A percentile compares a stretch with the other conserved stretches of the same genome.
Evolutionary conservation across 2,113 vertebrate species (phyloP).

Genomic region (Labrus mixtus): DNA sequence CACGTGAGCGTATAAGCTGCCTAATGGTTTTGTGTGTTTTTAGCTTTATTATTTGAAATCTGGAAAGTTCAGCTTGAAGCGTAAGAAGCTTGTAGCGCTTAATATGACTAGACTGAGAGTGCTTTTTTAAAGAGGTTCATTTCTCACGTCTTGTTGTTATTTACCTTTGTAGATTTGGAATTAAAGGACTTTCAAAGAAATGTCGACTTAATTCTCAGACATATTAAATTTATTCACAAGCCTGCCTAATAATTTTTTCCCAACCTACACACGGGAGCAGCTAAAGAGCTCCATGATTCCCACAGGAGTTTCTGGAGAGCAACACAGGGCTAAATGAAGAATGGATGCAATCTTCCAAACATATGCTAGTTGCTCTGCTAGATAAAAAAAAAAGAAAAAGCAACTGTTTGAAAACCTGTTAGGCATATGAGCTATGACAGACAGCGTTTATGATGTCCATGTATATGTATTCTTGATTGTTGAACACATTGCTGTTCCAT

Average conservation of each 20-base stretch:
- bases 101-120: too few species aligned
- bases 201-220: neutral
- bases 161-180: neutral
- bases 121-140: too few species aligned
- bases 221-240: neutral
- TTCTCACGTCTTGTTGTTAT: neutral
- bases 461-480: neutral
- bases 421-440: too few species aligned
- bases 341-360: neutral
- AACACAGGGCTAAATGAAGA: neutral
- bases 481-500: neutral
- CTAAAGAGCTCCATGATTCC: neutral
- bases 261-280: neutral
- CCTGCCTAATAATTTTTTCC: neutral
- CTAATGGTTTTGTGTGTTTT: too few species aligned
- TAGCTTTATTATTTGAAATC: too few species aligned
- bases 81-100: too few species aligned
- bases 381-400: neutral
- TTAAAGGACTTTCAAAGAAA: too few species aligned
- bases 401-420: neutral
- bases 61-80: too few species aligned
- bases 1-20: too few species aligned
- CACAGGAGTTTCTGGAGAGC: neutral
- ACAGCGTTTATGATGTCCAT: neutral
- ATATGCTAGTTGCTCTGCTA: neutral